Conservation (phyloP, 2,888 invertebrate species). For the Teleiodes luculella region DNA sequence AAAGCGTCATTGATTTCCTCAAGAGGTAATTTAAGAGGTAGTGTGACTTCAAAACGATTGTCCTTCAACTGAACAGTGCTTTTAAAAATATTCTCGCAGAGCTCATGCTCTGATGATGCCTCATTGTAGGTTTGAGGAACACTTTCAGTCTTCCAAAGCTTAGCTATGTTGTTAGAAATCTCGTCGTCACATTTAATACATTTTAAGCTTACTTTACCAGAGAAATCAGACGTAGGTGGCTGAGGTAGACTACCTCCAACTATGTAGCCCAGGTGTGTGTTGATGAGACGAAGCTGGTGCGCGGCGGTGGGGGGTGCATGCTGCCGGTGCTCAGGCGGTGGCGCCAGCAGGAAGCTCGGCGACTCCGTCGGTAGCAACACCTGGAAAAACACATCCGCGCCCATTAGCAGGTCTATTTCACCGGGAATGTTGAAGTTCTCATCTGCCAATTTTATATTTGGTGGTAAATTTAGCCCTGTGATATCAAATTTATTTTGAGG, state of each 20-base stretch:
- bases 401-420: slow-evolving; percentile 20
- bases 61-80: not conserved
- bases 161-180: not conserved
- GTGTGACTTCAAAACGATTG: slow-evolving; percentile 10
- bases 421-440: slow-evolving; percentile 15
- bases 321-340: not conserved
- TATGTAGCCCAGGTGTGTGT: not conserved
- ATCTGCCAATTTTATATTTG: slow-evolving; percentile 17
- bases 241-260: not conserved
- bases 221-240: not conserved
- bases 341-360: slow-evolving; percentile 12
- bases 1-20: slow-evolving; percentile 2
- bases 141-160: slow-evolving; percentile 1
- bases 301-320: not conserved
- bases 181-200: not conserved
- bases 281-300: not conserved
- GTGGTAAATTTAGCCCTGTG: slow-evolving; percentile 8
- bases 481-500: slow-evolving; percentile 20
- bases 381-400: slow-evolving; percentile 25
- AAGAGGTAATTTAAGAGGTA: slow-evolving; percentile 12
- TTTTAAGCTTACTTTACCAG: not conserved
- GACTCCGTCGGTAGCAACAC: slow-evolving; percentile 17
- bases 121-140: slow-evolving; percentile 8
- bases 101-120: not conserved
- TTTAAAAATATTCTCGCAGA: slow-evolving; percentile 2